phyloP scores from a whole-genome alignment of 2,113 vertebrate genomes.

The Myrmecophaga tridactyla region DNA sequence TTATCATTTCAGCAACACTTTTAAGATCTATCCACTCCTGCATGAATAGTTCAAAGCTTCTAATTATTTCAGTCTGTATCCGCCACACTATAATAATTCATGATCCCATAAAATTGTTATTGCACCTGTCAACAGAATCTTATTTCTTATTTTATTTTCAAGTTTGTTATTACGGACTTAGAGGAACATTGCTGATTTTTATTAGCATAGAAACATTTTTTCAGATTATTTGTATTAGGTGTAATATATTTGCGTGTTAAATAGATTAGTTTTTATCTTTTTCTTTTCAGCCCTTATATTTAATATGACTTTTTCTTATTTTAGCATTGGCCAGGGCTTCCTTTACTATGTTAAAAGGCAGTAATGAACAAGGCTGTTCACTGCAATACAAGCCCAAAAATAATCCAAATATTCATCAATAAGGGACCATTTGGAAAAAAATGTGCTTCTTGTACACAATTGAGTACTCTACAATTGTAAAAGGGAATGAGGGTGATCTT shows the following conservation, averaged over 20 bases:
- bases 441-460: background rate
- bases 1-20: background rate
- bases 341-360: background rate
- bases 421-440: background rate
- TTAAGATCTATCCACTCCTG: background rate
- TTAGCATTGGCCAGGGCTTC: background rate
- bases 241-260: background rate
- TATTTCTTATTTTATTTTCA: slow-evolving; percentile 13
- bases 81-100: background rate
- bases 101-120: background rate
- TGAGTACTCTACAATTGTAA: background rate
- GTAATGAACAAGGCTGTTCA: background rate
- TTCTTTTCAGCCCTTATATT: background rate
- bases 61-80: background rate
- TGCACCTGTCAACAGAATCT: background rate
- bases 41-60: background rate
- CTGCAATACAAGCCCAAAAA: background rate
- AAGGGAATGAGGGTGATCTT: background rate
- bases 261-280: background rate
- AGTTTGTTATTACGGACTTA: background rate
- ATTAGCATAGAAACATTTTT: slow-evolving; percentile 3
- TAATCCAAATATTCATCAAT: background rate
- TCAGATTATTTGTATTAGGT: background rate
- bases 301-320: background rate
- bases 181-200: background rate